These are phyloP conservation scores for Drosophila longiperda DNA, from an alignment of 2,888 invertebrate species.

Conservation along the genomic window DNA sequence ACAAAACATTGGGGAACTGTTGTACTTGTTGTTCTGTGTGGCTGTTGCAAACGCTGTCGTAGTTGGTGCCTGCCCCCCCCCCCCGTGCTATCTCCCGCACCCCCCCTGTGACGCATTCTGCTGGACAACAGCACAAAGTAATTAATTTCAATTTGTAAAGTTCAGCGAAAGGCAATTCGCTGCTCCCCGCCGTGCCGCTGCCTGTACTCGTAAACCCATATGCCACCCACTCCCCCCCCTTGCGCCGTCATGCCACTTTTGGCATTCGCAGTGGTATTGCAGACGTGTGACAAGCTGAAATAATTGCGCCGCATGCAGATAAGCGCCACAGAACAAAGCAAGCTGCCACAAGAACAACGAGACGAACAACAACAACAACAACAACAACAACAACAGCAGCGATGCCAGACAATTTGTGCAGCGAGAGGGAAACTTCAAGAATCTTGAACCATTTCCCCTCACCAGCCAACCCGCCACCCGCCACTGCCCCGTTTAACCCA, in stretches of 20 bases:
- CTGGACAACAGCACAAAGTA: conserved; percentile 69
- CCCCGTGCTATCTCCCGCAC: neutral
- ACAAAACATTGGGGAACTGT: neutral
- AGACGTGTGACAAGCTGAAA: conserved; percentile 71
- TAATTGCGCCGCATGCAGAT: conserved; percentile 78
- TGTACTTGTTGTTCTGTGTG: neutral
- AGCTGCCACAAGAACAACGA: conserved; percentile 53
- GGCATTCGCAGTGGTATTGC: conserved; percentile 13
- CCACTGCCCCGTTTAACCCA: neutral
- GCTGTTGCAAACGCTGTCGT: conserved; percentile 18
- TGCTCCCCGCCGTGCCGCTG: conserved; percentile 9
- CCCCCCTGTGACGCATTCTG: conserved; percentile 11
- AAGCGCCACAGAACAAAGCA: conserved; percentile 61
- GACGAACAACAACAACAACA: neutral
- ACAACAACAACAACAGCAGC: conserved; percentile 26
- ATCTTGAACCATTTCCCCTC: conserved; percentile 4
- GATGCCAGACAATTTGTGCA: conserved; percentile 66
- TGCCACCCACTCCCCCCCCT: neutral
- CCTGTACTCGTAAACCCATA: neutral
- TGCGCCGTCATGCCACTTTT: neutral
- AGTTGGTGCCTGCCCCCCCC: conserved; percentile 3
- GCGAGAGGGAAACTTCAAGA: conserved; percentile 32
- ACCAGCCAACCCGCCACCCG: neutral
- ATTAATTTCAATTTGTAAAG: conserved; percentile 82
- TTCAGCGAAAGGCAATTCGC: conserved; percentile 64